Conservation (phyloP, 1,140 invertebrate genomes). For the Penaeus vannamei region DNA sequence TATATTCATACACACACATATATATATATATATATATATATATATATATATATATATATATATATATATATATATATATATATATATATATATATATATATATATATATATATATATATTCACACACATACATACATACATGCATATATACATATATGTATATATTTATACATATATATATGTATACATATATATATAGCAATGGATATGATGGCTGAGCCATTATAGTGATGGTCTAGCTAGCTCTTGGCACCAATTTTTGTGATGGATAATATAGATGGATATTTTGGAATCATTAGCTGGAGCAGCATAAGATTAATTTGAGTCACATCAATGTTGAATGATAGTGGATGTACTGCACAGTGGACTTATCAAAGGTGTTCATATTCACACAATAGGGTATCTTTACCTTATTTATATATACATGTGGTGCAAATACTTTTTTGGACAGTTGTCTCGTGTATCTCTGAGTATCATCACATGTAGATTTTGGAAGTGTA, state of each 20-base stretch:
- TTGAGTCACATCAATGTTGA: slow-evolving; percentile 34
- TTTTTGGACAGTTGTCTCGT: slow-evolving; percentile 16
- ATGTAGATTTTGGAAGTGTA: slow-evolving; percentile 42
- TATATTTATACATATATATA: no score
- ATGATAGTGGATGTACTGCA: slow-evolving; percentile 39
- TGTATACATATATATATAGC: no score
- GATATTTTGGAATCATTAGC: not conserved
- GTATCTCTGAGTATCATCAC: slow-evolving; percentile 30
- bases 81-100: no score
- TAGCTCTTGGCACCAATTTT: slow-evolving; percentile 11
- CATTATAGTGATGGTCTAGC: not conserved
- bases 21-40: no score
- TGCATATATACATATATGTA: no score
- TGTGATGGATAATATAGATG: slow-evolving; percentile 30
- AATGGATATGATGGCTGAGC: no score
- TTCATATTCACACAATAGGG: slow-evolving; percentile 43
- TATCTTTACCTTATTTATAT: slow-evolving; percentile 36
- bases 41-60: no score
- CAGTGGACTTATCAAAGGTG: slow-evolving; percentile 41
- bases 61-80: no score
- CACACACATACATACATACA: no score
- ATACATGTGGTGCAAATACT: slow-evolving; percentile 31
- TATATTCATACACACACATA: no score
- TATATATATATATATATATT: no score
- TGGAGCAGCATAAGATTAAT: slow-evolving; percentile 8